These are phyloP conservation scores for Ataeniobius toweri DNA, from an alignment of 2,797 vertebrate species.

Conservation along the genomic window DNA sequence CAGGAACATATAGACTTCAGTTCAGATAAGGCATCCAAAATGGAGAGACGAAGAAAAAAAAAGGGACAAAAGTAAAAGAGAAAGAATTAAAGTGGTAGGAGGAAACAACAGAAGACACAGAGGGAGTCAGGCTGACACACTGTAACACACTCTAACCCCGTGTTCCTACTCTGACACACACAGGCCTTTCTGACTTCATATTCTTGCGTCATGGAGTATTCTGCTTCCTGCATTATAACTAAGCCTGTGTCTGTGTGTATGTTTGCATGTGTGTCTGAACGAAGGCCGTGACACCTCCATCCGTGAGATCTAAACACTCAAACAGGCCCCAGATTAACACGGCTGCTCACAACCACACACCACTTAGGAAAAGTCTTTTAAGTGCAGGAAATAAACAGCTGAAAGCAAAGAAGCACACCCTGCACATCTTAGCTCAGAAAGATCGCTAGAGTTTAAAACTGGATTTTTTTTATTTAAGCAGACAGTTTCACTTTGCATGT, in stretches of 20 bases:
- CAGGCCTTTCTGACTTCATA: conserved; percentile 57
- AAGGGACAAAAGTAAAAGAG: not conserved
- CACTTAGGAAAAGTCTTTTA: conserved; percentile 1
- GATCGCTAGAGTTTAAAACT: not conserved
- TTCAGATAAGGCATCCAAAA: not conserved
- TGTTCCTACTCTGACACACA: conserved; percentile 25
- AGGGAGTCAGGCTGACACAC: conserved; percentile 1
- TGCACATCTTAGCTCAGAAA: not conserved
- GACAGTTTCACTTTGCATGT: not conserved
- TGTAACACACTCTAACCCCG: not conserved
- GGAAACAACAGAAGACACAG: not conserved
- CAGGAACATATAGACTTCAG: not conserved
- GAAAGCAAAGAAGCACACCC: not conserved
- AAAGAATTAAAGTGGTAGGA: not conserved
- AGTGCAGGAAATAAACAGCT: not conserved
- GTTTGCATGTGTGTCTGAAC: conserved; percentile 17
- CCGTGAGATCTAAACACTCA: conserved; percentile 74
- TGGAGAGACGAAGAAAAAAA: not conserved
- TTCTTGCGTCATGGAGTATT: conserved; percentile 67
- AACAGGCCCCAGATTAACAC: conserved; percentile 18
- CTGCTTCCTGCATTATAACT: conserved; percentile 59
- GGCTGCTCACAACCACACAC: not conserved
- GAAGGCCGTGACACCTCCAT: conserved; percentile 71
- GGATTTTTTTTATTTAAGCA: too few relatives aligned
- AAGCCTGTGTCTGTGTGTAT: conserved; percentile 29